A percentile compares a stretch with the other conserved stretches of the same genome.
phyloP scores from a whole-genome alignment of 53 echinoderm and acorn worm species.

The Crossaster papposus region DNA sequence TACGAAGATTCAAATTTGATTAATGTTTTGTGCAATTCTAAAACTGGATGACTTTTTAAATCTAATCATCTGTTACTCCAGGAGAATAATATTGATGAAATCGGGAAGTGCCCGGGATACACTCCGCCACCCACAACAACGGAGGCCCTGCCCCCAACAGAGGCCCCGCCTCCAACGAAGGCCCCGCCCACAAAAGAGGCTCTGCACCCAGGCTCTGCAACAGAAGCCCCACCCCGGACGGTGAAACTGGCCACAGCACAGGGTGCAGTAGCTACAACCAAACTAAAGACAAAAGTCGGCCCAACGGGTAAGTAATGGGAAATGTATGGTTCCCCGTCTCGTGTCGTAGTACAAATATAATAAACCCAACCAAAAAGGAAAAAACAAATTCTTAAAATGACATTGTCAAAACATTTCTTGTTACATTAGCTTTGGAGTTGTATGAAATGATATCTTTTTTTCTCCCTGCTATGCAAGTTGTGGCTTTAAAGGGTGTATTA shows the following conservation, averaged over 20 bases:
- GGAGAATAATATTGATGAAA: conserved; percentile 9
- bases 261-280: background rate
- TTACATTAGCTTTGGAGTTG: too few species aligned
- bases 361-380: too few species aligned
- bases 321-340: background rate
- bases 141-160: conserved; percentile 1
- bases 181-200: background rate
- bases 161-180: background rate
- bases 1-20: background rate
- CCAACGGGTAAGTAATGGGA: background rate
- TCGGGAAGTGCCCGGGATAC: conserved; percentile 13
- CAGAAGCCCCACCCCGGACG: background rate
- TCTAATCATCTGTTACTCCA: background rate
- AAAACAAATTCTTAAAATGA: too few species aligned
- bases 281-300: background rate
- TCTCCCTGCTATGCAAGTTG: too few species aligned
- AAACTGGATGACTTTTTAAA: background rate
- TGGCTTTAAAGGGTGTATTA: too few species aligned
- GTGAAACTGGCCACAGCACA: background rate
- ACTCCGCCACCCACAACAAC: background rate
- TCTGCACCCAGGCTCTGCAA: background rate
- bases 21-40: too few species aligned
- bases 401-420: too few species aligned
- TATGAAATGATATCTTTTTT: too few species aligned
- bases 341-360: too few species aligned